Evolutionary conservation across 2,113 vertebrate genomes (phyloP).

Genomic region (Hiodon tergisus): DNA sequence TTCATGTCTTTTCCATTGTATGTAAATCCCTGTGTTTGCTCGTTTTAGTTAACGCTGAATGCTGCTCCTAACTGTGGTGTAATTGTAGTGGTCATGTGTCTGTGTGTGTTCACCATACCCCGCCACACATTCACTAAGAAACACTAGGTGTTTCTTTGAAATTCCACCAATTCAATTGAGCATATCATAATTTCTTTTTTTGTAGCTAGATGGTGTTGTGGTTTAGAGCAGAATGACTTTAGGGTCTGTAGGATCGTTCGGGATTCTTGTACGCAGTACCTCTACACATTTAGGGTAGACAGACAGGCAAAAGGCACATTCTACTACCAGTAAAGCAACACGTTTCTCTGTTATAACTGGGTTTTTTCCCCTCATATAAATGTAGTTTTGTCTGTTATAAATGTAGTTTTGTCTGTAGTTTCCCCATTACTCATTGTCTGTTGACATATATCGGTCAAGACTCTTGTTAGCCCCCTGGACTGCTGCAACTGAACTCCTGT

Average conservation of each 20-base stretch:
- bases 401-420: background rate
- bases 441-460: background rate
- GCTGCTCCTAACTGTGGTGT: background rate
- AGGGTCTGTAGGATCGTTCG: no score
- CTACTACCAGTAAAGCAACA: no score
- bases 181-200: background rate
- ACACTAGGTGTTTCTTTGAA: background rate
- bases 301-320: no score
- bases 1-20: background rate
- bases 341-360: no score
- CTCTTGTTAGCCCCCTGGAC: background rate
- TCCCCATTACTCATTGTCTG: constrained; percentile 2
- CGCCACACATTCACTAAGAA: background rate
- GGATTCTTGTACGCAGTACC: no score
- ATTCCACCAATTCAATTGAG: no score
- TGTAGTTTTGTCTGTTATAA: background rate
- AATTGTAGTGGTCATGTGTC: background rate
- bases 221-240: no score
- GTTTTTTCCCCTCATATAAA: background rate
- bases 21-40: background rate
- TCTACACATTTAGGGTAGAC: no score
- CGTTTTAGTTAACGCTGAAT: background rate
- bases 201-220: no score
- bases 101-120: no score
- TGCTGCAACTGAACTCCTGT: background rate